Percentiles rank a stretch among this genome's conserved stretches.
phyloP scores from a whole-genome alignment of 2,797 vertebrate species.

The Calcarius lapponicus region DNA sequence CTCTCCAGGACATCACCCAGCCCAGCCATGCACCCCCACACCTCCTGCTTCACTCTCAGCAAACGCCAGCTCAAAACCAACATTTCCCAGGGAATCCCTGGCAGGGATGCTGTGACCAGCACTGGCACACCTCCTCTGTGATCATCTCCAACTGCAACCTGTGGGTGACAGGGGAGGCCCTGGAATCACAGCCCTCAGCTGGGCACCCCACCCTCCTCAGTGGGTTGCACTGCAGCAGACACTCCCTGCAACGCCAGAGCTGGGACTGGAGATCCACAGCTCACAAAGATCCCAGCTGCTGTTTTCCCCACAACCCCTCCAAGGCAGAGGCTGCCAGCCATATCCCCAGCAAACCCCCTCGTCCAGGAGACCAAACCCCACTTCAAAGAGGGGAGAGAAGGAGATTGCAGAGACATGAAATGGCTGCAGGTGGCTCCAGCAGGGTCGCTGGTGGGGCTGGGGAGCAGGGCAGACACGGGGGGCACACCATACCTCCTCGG shows the following conservation, averaged over 20 bases:
- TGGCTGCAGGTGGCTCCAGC: not conserved
- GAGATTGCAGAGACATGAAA: not conserved
- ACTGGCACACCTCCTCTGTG: rapidly evolving
- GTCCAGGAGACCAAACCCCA: not conserved
- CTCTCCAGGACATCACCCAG: not conserved
- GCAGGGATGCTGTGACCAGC: not conserved
- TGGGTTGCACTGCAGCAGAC: not conserved
- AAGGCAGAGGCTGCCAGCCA: not conserved
- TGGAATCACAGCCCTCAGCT: not conserved
- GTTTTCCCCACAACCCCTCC: not conserved
- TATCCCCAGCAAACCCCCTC: not conserved
- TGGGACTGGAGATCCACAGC: not conserved
- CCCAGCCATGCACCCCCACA: not conserved
- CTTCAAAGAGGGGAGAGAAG: not conserved
- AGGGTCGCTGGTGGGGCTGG: not conserved
- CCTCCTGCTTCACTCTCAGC: not conserved
- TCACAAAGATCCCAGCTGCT: rapidly evolving
- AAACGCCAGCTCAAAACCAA: not conserved
- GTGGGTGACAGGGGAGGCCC: not conserved
- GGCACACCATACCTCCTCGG: conserved; percentile 63
- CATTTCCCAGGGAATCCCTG: rapidly evolving
- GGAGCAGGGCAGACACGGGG: not conserved
- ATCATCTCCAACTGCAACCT: not conserved
- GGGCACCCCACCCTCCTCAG: not conserved
- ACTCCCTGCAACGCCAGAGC: rapidly evolving